Base-by-base conservation (phyloP, 1,140 invertebrate genomes). In the Ephestia elutella region DNA sequence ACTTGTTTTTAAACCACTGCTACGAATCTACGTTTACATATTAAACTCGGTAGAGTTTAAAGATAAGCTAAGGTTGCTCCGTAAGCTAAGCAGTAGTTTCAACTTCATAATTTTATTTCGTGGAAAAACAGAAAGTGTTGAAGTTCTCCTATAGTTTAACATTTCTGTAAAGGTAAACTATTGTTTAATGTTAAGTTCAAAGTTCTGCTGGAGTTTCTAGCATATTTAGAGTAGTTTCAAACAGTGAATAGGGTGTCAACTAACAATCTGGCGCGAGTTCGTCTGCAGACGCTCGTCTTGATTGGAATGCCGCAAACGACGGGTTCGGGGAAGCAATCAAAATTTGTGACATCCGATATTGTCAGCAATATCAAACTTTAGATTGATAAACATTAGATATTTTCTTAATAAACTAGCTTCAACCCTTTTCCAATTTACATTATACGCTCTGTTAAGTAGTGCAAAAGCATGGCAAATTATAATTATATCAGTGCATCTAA, bases 281-380 rank as follows among this genome's bases (percentile, higher is more conserved):
- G 55, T 56, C 59, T 55, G 38, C 38, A 64, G 62, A 60, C 51
- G 69, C 62, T 68, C 57, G 60, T 62, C 55, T 65, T 80, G 78
- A 80, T 75, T 76, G 65, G 67, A 68, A 68, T 60, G 62, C 64
- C 69, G 30, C 66, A 66, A 58, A 71, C 67, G 73, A 70, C 62
- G 38, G 59, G 54, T 66, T 66, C 54, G 54, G 65, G 66, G 68
- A 73, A 76, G 65, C 66, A 78, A 71, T 78, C 75, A 71, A 64
- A 73, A 67, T 74, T 74, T 71, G 72, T 70, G 66, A 68, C 58
- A 58, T 63, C 67, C 58, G 59, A 44, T 17, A 44, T 17, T 44
- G 15, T 21, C 7, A 56, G 64, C 49, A 66, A 68, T 44, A 44
- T 17, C 38, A 10, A 44, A 44, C 13, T 44, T 38, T 44, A 44